Conservation (phyloP, 2,797 vertebrate species). For the Hozukius guyotensis region DNA sequence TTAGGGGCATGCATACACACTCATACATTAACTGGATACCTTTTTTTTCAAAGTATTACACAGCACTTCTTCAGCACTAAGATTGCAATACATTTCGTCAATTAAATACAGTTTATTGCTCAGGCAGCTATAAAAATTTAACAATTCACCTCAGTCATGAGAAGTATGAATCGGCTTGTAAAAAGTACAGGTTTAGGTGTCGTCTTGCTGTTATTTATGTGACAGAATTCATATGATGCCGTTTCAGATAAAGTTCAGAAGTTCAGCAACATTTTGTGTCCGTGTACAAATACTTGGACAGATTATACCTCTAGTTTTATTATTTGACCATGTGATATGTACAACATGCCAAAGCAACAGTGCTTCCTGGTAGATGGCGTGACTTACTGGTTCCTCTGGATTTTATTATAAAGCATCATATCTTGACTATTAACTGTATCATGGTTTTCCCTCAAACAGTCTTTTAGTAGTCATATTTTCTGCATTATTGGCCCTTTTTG, state of each 20-base stretch:
- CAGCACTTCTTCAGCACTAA: neutral
- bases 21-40: neutral
- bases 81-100: neutral
- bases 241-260: neutral
- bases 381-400: constrained; percentile 3
- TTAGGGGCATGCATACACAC: neutral
- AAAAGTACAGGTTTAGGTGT: neutral
- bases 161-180: neutral
- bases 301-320: neutral
- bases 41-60: neutral
- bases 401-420: neutral
- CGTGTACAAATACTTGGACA: neutral
- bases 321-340: neutral
- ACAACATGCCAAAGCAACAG: constrained; percentile 1
- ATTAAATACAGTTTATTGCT: neutral
- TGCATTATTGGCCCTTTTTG: constrained; percentile 46
- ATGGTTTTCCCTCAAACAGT: neutral
- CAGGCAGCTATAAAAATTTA: neutral
- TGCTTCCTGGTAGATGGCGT: constrained; percentile 12
- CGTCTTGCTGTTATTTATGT: neutral
- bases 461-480: constrained; percentile 1
- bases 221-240: neutral
- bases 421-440: constrained; percentile 6
- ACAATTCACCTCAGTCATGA: neutral
- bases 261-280: neutral